Conservation (phyloP, 2,797 vertebrate species). For the Eulemur rubriventer region DNA sequence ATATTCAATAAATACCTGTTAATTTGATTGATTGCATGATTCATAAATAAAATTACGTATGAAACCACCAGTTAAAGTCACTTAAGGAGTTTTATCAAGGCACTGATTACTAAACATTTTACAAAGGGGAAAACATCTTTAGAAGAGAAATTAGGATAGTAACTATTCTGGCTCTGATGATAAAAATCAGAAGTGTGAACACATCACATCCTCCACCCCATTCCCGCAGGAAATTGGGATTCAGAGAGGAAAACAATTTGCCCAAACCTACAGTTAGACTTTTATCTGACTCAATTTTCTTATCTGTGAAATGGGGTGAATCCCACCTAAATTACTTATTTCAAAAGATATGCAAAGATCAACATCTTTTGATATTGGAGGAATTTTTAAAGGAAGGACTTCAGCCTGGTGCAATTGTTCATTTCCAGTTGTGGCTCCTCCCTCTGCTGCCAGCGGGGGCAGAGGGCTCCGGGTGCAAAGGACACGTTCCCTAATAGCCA, state of each 20-base stretch:
- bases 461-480: background rate
- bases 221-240: background rate
- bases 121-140: conserved; percentile 77
- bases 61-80: conserved; percentile 73
- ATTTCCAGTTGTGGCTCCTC: background rate
- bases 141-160: conserved; percentile 58
- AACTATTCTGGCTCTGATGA: background rate
- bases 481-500: background rate
- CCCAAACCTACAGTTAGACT: background rate
- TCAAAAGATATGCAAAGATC: background rate
- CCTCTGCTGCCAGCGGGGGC: background rate
- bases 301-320: conserved; percentile 8
- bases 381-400: background rate
- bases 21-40: conserved; percentile 72
- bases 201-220: rapidly evolving
- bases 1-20: conserved; percentile 76
- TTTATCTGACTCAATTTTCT: background rate
- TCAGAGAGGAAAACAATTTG: background rate
- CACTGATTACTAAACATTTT: conserved; percentile 72
- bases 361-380: background rate
- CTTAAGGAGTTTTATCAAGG: conserved; percentile 75
- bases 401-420: background rate
- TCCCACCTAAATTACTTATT: background rate
- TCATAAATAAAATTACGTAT: conserved; percentile 77
- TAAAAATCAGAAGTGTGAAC: background rate